Evolutionary conservation across 1,140 invertebrate genomes (phyloP), one percentile per base, ranked within the genome.

Genomic region (Hestina assimilis): DNA sequence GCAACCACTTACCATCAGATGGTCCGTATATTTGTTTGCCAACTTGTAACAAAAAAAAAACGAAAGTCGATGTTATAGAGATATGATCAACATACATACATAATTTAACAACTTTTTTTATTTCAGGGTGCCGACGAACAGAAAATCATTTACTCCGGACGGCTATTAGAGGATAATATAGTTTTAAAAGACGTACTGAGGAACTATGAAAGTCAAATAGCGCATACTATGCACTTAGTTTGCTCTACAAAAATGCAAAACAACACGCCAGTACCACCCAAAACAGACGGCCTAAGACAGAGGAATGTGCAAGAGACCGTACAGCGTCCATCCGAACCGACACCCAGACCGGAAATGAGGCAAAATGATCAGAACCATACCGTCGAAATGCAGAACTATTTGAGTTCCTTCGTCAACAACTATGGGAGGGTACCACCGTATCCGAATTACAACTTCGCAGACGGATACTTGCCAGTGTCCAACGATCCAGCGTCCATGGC

Each of bases 141-240:
- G 74, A 96, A 96, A 83, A 89, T 98, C 0, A 97, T 97, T 69
- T 97, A 97, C 85, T 96, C 95, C 5, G 96, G 96, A n/a, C 94
- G 95, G 75, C 84, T 97, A 8, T 79, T 98, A 43, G 93, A 92
- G 29, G 95, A 98, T 81, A 90, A 92, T 24, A 88, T 92, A 19
- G 90, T 92, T 50, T 75, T 97, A 21, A 95, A 95, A 76, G 96
- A 97, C 83, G 91, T 97, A 21, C 87, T 97, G 24, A 90, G 93
- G 35, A 92, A 92, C 33, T 94, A 93, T 62, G 93, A 95, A 60
- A 92, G 91, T 23, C 92, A 93, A 64, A 91, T 93, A 31, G 91
- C 91, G 33, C 93, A 95, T 69, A 96, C 94, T 40, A 92, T 97
- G 69, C 95, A 97, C 85, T 88, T 97, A 78, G 95, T 97, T 4